Base-by-base conservation (phyloP, 2,113 vertebrate genomes). In the Hyaena hyaena region DNA sequence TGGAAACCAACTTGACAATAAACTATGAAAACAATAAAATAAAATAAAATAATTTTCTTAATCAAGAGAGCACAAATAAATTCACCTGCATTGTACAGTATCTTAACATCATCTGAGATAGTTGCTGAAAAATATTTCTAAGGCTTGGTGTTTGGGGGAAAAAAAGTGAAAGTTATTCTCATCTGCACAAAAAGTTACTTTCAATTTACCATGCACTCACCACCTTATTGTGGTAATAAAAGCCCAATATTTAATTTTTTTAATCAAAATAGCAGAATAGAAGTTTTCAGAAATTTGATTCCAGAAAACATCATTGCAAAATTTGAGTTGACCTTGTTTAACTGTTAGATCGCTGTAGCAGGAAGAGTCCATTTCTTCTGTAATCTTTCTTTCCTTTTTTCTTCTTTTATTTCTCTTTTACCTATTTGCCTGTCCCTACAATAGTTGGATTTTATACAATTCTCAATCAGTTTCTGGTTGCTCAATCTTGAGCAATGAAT, bases 281-380 rank as follows among this genome's bases (percentile, higher is more conserved):
- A 45, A 53, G 80, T 88, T 92, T 74, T 77, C 10, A 63, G 33
- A 95, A 90, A 77, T 63, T 77, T 76, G 6, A 83, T 69, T 76
- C 1, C 28, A 58, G 31, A 16, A 96, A 55, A 55, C 0, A 24
- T 50, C 2, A 28, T 83, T 85, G 12, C 68, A 21, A 3, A 88
- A 79, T 96, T 95, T 86, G 24, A 77, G 4, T 35, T 79, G 10
- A 92, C 10, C 68, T 85, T 89, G 7, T 83, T 87, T 92, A 94
- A 17, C 21, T 77, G 35, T 63, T 66, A 71, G 35, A 71, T 68
- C 8, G 69, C 61, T 84, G 80, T 87, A 77, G 71, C 76, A 68
- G 2, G 3, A 88, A 63, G 39, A 23, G 14, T 48, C 95, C 5
- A 53, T 24, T 95, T 55, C n/a, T 84, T 88, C 43, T 58, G 81